Percentiles rank a stretch among this genome's conserved stretches.
phyloP scores from a whole-genome alignment of 2,113 vertebrate species.

The Redunca redunca region DNA sequence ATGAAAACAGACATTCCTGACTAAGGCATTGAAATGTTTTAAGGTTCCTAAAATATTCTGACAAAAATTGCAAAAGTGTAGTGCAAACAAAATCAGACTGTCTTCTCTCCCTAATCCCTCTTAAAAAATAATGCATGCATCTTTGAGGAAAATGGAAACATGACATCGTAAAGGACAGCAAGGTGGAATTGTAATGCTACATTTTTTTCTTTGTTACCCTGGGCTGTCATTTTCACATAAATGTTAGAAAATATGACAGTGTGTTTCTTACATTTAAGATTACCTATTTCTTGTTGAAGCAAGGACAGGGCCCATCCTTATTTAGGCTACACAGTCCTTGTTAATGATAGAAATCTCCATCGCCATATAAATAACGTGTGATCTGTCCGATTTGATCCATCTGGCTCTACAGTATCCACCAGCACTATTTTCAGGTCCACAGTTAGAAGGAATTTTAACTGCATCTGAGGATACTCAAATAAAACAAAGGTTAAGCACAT shows the following conservation, averaged over 20 bases:
- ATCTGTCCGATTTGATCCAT: background rate
- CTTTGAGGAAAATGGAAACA: background rate
- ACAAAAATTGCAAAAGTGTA: background rate
- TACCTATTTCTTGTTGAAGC: background rate
- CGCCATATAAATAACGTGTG: background rate
- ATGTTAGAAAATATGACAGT: background rate
- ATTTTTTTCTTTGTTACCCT: background rate
- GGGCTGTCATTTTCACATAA: background rate
- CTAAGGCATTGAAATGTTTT: background rate
- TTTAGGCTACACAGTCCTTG: background rate
- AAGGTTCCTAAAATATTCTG: slow-evolving; percentile 12
- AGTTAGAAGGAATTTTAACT: background rate
- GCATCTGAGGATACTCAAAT: background rate
- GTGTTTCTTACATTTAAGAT: background rate
- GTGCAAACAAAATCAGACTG: slow-evolving; percentile 24
- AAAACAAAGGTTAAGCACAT: background rate
- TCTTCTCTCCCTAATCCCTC: background rate
- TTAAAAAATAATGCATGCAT: background rate
- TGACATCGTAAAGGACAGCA: background rate
- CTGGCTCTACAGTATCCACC: background rate
- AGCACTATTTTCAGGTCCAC: background rate
- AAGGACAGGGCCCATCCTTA: background rate
- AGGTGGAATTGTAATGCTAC: background rate
- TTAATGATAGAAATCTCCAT: slow-evolving; percentile 12
- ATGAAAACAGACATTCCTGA: background rate